Percentiles rank a stretch among this genome's conserved stretches.
Evolutionary conservation across 1,140 invertebrate species (phyloP).

Genomic region (Listronotus bonariensis): DNA sequence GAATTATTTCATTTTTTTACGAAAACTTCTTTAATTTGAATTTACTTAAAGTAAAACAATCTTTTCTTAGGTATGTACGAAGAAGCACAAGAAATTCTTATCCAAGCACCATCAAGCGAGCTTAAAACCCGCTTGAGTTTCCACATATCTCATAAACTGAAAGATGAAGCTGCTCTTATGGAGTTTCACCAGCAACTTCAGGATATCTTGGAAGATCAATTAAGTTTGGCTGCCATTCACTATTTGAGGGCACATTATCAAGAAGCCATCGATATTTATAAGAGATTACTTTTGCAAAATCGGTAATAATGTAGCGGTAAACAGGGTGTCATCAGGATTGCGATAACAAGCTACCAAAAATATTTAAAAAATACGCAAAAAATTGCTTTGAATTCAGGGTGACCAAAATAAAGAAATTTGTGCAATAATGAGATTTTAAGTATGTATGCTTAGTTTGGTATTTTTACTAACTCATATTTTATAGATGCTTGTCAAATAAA

Average conservation of each 20-base stretch:
- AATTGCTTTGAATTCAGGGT: no score
- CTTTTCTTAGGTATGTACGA: conserved; percentile 62
- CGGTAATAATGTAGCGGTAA: conserved; percentile 63
- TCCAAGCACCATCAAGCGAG: conserved; percentile 63
- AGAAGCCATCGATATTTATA: conserved; percentile 99
- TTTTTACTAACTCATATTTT: no score
- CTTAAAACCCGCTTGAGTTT: conserved; percentile 85
- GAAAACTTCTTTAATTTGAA: no score
- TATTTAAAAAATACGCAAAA: no score
- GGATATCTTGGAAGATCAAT: conserved; percentile 91
- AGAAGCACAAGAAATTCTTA: conserved; percentile 68
- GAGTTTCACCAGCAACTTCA: conserved; percentile 81
- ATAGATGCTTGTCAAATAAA: no score
- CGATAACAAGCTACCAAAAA: neutral
- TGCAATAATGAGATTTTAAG: no score
- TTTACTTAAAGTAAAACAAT: no score
- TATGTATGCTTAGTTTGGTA: no score
- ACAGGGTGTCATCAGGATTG: neutral
- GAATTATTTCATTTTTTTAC: no score
- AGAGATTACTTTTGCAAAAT: conserved; percentile 89
- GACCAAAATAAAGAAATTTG: no score
- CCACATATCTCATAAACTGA: conserved; percentile 91
- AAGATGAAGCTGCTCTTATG: conserved; percentile 83
- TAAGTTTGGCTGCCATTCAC: conserved; percentile 95
- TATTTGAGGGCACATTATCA: conserved; percentile 96